Evolutionary conservation across 2,113 vertebrate species (phyloP), one percentile per base, ranked within the genome.

Genomic region (Coptodon rendalli): DNA sequence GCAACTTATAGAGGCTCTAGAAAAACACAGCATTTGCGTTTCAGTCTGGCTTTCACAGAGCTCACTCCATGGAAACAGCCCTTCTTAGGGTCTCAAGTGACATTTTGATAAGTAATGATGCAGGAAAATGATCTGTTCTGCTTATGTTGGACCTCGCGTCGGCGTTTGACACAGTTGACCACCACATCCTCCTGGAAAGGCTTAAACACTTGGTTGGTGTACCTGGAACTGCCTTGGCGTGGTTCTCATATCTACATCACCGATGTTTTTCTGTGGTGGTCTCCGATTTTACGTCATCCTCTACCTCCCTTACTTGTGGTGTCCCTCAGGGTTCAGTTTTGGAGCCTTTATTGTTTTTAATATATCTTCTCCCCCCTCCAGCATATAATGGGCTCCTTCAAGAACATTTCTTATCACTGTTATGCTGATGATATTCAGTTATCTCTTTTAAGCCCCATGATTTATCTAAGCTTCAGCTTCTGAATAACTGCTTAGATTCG

Each of bases 1-100:
- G 29, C 5, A 61, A 0, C 16, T 4, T 10, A 34, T 0, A 61
- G 57, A 16, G 10, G 29, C 59, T 61, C 59, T 61, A 0, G 16
- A 61, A 6, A 59, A 59, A 4, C 54, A 14, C 22, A 56, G 53
- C 22, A 56, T 54, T 10, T 24, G 10, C 3, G 14, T 61, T 61
- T 61, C 57, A 61, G 57, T 31, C 27, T 1, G 5, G 57, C 27
- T 0, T 59, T 31, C 1, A 1, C 2, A 19, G 57, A 19, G 57
- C 5, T 61, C 57, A 4, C 57, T 61, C 57, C 27, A 61, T 31
- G 14, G 57, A 59, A 2, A 59, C 7, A 2, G 56, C 5, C 56
- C 56, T n/a, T 52, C 50, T 52, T n/a, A 3, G 50, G 50, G 50
- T 52, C 17, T 52, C 50, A n/a, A n/a, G 50, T 52, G 50, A n/a